Evolutionary conservation across 2,113 vertebrate species (phyloP).

Genomic region (Pardalotus punctatus): DNA sequence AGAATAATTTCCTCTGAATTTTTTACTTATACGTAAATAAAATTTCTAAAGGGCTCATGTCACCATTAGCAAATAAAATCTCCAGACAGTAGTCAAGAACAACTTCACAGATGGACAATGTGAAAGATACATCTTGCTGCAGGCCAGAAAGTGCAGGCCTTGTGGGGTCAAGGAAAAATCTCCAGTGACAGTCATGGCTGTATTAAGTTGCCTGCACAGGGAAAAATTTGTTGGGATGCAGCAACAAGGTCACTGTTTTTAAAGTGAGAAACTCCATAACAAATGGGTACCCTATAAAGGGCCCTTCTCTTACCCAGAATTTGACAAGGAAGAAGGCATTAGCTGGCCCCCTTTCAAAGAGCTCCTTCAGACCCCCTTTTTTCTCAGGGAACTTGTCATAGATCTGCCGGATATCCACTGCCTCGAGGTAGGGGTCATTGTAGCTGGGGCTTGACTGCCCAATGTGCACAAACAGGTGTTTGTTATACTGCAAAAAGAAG

Average conservation of each 20-base stretch:
- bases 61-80: background rate
- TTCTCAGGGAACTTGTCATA: constrained; percentile 96
- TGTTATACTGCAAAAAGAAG: constrained; percentile 84
- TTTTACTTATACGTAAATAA: background rate
- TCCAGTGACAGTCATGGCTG: background rate
- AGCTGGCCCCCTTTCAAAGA: constrained; percentile 89
- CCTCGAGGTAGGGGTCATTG: constrained; percentile 89
- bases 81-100: background rate
- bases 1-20: background rate
- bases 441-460: constrained; percentile 90
- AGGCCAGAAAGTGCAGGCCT: background rate
- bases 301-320: constrained; percentile 85
- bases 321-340: constrained; percentile 93
- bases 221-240: background rate
- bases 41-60: background rate
- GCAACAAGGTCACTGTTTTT: rapidly evolving
- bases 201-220: background rate
- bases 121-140: background rate
- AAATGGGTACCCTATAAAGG: background rate
- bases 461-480: constrained; percentile 92
- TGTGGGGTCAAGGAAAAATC: background rate
- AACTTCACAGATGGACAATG: background rate
- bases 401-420: constrained; percentile 91
- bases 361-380: constrained; percentile 91
- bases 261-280: background rate